Evolutionary conservation across 2,113 vertebrate species (phyloP).

Genomic region (Neogobius melanostomus): DNA sequence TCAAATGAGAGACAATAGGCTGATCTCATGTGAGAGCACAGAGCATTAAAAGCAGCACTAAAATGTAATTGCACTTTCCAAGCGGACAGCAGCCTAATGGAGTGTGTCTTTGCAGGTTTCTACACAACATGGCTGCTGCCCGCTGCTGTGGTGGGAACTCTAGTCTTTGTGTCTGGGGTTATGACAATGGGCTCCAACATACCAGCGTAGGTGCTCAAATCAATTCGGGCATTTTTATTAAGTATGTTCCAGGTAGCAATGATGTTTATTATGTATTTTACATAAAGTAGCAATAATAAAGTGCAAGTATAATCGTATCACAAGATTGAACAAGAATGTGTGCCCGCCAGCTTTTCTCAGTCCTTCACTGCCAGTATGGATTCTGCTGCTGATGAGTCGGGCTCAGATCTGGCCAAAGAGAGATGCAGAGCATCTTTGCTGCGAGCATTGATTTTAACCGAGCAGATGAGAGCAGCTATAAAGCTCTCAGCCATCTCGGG

Average conservation of each 20-base stretch:
- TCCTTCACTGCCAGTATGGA: too few relatives aligned
- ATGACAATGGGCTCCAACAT: slow-evolving; percentile 75
- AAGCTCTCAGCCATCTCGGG: slow-evolving; percentile 9
- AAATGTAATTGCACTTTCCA: slow-evolving; percentile 8
- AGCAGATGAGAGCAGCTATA: slow-evolving; percentile 21
- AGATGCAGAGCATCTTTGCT: not conserved
- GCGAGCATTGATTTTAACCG: slow-evolving; percentile 26
- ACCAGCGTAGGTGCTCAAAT: slow-evolving; percentile 73
- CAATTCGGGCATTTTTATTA: too few relatives aligned
- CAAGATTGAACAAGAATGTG: too few relatives aligned
- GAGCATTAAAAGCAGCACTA: slow-evolving; percentile 9
- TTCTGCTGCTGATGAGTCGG: not conserved
- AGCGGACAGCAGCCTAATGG: slow-evolving; percentile 32
- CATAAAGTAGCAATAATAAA: too few relatives aligned
- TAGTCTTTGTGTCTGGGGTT: slow-evolving; percentile 80
- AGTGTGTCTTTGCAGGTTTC: slow-evolving; percentile 74
- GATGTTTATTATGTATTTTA: too few relatives aligned
- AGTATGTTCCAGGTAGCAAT: not conserved
- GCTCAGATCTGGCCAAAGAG: not conserved
- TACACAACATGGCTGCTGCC: slow-evolving; percentile 83
- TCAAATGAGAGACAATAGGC: not conserved
- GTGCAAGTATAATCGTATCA: too few relatives aligned
- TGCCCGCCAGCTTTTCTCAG: not conserved
- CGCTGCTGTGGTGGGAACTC: slow-evolving; percentile 74
- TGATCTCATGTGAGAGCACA: not conserved